Conservation (phyloP, 2,113 vertebrate species). For the Pachyramphus minor region DNA sequence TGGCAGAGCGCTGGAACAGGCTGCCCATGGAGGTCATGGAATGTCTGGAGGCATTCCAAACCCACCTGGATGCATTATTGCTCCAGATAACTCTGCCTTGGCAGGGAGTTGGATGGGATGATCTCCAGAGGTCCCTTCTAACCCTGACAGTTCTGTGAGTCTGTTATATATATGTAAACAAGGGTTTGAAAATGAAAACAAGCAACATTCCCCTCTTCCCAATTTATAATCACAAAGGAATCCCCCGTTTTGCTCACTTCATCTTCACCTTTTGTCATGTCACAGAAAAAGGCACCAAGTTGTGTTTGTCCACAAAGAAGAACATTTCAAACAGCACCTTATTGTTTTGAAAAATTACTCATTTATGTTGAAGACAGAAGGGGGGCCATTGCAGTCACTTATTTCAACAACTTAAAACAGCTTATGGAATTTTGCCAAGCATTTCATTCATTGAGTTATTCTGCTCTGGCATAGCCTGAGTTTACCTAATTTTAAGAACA, state of each 20-base stretch:
- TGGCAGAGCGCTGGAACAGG: neutral
- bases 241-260: neutral
- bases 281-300: neutral
- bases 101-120: neutral
- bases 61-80: fast-evolving
- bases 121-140: neutral
- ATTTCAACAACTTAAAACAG: neutral
- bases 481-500: neutral
- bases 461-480: neutral
- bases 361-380: neutral
- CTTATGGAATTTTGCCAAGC: neutral
- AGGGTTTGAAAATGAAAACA: neutral
- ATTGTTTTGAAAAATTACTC: neutral
- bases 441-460: neutral
- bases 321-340: neutral
- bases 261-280: neutral
- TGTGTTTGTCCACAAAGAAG: neutral
- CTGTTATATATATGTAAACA: neutral
- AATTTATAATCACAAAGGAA: neutral
- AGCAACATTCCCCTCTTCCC: neutral
- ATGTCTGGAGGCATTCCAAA: neutral
- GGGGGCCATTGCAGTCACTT: neutral
- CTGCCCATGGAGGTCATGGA: neutral
- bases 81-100: neutral
- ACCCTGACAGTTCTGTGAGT: neutral